These are phyloP conservation scores for Macropus fuliginosus DNA, from an alignment of 2,797 vertebrate species.

Conservation along the genomic window DNA sequence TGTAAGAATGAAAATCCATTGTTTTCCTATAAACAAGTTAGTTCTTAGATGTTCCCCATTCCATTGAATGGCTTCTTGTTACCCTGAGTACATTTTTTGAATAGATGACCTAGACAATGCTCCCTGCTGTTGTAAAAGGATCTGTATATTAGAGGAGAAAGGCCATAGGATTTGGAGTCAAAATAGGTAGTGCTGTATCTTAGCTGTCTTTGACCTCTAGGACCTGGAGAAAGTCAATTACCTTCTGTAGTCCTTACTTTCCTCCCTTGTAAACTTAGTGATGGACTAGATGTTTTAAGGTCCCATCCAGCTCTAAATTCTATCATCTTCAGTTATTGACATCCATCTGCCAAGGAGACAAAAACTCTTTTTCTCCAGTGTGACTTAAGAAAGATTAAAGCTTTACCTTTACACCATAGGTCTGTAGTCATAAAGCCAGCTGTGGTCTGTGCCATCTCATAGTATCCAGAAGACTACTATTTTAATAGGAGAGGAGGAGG, in stretches of 20 bases:
- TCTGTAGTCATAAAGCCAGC: neutral
- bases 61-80: neutral
- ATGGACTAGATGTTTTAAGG: neutral
- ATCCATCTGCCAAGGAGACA: neutral
- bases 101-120: neutral
- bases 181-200: neutral
- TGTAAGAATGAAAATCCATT: neutral
- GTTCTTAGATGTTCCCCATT: neutral
- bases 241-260: neutral
- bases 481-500: neutral
- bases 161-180: neutral
- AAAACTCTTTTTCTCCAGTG: neutral
- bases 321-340: neutral
- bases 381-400: neutral
- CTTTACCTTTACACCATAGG: neutral
- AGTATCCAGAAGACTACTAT: rapidly evolving
- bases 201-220: neutral
- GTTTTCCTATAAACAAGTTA: neutral
- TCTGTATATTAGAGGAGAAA: neutral
- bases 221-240: neutral
- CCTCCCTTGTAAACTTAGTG: neutral
- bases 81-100: neutral
- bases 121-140: neutral
- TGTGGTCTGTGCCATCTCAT: no score
- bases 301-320: neutral